Evolutionary conservation across 2,888 invertebrate species (phyloP).

Genomic region (Oxystoma pomonae): DNA sequence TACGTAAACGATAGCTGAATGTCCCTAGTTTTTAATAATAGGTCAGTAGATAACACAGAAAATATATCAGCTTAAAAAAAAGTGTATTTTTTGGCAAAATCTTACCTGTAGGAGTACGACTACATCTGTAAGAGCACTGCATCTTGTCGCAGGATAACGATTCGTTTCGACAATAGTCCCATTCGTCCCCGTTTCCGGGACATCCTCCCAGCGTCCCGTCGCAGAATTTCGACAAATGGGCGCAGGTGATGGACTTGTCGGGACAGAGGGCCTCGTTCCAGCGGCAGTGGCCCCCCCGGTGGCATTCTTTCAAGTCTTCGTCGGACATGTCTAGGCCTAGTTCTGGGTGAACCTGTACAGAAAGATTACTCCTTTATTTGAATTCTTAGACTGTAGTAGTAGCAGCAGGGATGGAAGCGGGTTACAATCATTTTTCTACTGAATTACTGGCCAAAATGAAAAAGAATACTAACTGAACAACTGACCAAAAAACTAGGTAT

Average conservation of each 20-base stretch:
- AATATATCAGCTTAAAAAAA: too few species aligned
- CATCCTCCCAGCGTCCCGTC: constrained; percentile 62
- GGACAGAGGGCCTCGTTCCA: constrained; percentile 67
- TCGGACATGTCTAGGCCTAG: constrained; percentile 59
- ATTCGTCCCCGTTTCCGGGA: constrained; percentile 68
- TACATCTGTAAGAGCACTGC: constrained; percentile 57
- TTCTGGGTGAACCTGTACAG: constrained; percentile 40
- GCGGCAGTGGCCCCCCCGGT: constrained; percentile 59
- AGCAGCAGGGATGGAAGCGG: too few species aligned
- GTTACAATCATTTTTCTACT: too few species aligned
- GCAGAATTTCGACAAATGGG: constrained; percentile 61
- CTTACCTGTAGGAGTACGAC: constrained; percentile 55
- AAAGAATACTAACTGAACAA: too few species aligned
- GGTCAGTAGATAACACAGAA: too few species aligned
- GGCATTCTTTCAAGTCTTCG: constrained; percentile 63
- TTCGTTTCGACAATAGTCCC: constrained; percentile 58
- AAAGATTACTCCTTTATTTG: too few species aligned
- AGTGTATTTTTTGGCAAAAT: too few species aligned
- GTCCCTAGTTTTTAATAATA: too few species aligned
- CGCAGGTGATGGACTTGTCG: constrained; percentile 51
- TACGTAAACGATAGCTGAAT: too few species aligned
- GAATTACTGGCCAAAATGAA: too few species aligned
- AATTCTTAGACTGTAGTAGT: too few species aligned
- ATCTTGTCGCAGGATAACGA: constrained; percentile 37
- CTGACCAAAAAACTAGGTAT: too few species aligned